Base-by-base conservation (phyloP, 2,888 invertebrate species). In the Andrena fulva region DNA sequence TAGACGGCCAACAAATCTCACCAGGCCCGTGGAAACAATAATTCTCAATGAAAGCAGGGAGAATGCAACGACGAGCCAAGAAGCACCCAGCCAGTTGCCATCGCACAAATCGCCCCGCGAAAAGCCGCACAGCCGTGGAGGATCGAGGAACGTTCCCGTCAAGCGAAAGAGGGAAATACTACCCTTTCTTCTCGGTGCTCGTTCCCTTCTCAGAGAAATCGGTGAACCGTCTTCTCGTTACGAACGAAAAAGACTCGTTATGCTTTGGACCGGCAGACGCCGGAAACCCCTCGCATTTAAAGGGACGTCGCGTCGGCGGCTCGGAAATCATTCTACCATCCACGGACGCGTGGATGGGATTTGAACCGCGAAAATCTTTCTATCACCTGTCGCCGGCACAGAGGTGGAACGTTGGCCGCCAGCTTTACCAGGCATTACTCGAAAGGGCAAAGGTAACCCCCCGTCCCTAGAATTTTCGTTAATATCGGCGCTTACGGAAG, bases 21-120 rank as follows among this genome's bases (percentile, higher is more conserved):
- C 8, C 68, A 4, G 29, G 35, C 16, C 42, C 10, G 10, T 16
- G 69, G 71, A 78, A 82, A 81, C 79, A 80, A 78, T 80, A 76
- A 86, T 84, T 84, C 72, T 35, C 71, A 73, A 77, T 76, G 86
- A 74, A 84, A 78, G 66, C 33, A 56, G 54, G 54, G 72, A 67
- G 12, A 20, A 50, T 2, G 73, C 20, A 59, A 70, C 79, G 75
- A 77, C 77, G 68, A 85, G 87, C 85, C 86, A 85, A 87, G 88
- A 87, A 80, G 80, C 80, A 74, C 56, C 66, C 64, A 62, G 70
- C 42, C 59, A 35, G 71, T 81, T 29, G 70, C 74, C 63, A 50
- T 79, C 75, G 69, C 48, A 33, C 50, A 67, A 78, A 74, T 84
- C 77, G 77, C 56, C 35, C 12, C 33, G 52, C 70, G 52, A 16